Evolutionary conservation across 2,797 vertebrate genomes (phyloP).

Genomic region (Knipowitschia caucasica): DNA sequence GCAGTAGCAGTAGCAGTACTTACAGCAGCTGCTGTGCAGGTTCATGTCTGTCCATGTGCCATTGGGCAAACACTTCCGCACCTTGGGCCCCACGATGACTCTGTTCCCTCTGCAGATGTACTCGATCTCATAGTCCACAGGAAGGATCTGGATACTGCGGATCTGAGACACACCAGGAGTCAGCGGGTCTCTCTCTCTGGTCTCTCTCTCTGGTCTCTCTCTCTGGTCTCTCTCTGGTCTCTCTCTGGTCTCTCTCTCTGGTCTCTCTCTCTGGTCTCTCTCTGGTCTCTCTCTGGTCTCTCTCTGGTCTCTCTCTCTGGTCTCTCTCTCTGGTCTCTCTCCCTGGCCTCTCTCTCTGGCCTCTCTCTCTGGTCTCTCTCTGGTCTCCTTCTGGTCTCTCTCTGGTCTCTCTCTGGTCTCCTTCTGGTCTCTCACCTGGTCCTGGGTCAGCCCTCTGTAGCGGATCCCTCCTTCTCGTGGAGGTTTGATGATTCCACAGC

Average conservation of each 20-base stretch:
- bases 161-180: conserved; percentile 67
- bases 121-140: conserved; percentile 93
- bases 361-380: too few species aligned
- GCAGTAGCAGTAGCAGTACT: conserved; percentile 43
- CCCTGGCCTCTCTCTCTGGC: conserved; percentile 84
- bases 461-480: conserved; percentile 91
- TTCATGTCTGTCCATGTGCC: conserved; percentile 90
- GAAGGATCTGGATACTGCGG: conserved; percentile 86
- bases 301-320: too few species aligned
- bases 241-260: too few species aligned
- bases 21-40: conserved; percentile 85
- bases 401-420: too few species aligned
- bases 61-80: conserved; percentile 87
- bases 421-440: conserved; percentile 75
- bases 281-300: too few species aligned
- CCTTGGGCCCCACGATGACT: conserved; percentile 89
- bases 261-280: conserved; percentile 84
- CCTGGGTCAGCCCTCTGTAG: conserved; percentile 89
- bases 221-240: too few species aligned
- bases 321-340: too few species aligned
- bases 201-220: too few species aligned
- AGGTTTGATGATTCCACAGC: conserved; percentile 89
- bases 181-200: too few species aligned
- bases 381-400: too few species aligned
- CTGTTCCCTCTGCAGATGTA: conserved; percentile 90